phyloP scores from a whole-genome alignment of 2,797 vertebrate genomes.

The Hydrocynus forskahlii region DNA sequence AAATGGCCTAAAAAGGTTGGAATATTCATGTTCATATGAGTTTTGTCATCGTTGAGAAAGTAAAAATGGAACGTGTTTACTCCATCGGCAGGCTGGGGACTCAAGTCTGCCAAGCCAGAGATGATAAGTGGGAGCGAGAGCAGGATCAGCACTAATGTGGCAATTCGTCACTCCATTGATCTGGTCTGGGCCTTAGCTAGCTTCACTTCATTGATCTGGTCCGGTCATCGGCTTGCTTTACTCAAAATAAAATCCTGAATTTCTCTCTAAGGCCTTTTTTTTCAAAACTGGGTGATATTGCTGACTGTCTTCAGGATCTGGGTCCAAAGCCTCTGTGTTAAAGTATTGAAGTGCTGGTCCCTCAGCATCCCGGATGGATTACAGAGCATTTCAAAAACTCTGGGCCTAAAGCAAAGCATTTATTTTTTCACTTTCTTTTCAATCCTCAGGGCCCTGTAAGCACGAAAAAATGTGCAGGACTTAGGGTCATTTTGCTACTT shows the following conservation, averaged over 20 bases:
- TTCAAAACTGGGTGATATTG: background rate
- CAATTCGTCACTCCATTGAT: constrained; percentile 45
- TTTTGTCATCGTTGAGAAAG: background rate
- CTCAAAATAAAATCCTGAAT: background rate
- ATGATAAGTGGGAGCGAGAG: constrained; percentile 34
- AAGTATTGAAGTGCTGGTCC: background rate
- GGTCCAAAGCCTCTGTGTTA: background rate
- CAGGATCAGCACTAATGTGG: constrained; percentile 42
- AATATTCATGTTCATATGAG: background rate
- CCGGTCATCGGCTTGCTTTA: background rate
- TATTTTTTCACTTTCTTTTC: background rate
- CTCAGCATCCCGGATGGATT: background rate
- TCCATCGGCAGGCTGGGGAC: background rate
- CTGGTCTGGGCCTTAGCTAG: background rate
- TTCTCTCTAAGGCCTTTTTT: background rate
- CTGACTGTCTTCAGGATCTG: background rate
- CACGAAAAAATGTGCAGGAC: background rate
- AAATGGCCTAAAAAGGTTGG: background rate
- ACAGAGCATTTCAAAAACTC: background rate
- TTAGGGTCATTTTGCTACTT: background rate
- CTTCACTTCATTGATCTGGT: constrained; percentile 3
- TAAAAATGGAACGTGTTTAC: constrained; percentile 3
- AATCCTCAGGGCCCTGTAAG: background rate
- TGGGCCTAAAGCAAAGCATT: background rate
- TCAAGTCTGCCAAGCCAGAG: background rate